Evolutionary conservation across 2,888 invertebrate species (phyloP).

Genomic region (Nemoura dubitans): DNA sequence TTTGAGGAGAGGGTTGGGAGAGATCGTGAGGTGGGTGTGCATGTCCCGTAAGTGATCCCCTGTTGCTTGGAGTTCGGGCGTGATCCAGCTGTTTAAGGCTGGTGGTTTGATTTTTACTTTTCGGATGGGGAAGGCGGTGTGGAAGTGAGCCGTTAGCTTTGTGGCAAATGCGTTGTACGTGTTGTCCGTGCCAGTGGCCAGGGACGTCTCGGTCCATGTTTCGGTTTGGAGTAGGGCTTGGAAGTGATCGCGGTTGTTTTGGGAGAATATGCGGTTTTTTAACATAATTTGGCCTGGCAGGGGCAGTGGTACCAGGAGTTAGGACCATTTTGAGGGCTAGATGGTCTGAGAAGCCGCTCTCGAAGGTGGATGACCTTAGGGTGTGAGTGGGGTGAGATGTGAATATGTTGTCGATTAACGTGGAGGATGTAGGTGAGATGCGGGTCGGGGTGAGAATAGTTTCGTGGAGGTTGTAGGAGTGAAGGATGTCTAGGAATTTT

Average conservation of each 20-base stretch:
- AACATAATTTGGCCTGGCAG: too few species aligned
- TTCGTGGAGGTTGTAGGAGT: background rate
- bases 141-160: background rate
- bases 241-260: background rate
- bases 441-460: conserved; percentile 15
- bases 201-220: background rate
- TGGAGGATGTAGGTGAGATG: too few species aligned
- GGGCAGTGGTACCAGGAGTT: too few species aligned
- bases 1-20: conserved; percentile 1
- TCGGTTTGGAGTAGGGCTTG: background rate
- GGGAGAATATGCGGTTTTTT: too few species aligned
- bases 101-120: background rate
- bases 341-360: background rate
- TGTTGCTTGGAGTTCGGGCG: background rate
- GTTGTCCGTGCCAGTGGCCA: background rate
- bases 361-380: too few species aligned
- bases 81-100: conserved; percentile 8
- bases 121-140: background rate
- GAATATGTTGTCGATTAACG: too few species aligned
- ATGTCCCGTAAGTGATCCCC: background rate
- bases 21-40: background rate
- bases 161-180: background rate
- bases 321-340: too few species aligned
- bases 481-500: conserved; percentile 13
- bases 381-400: too few species aligned